phyloP scores from a whole-genome alignment of 2,113 vertebrate species.

The Mormyrus iriodes region DNA sequence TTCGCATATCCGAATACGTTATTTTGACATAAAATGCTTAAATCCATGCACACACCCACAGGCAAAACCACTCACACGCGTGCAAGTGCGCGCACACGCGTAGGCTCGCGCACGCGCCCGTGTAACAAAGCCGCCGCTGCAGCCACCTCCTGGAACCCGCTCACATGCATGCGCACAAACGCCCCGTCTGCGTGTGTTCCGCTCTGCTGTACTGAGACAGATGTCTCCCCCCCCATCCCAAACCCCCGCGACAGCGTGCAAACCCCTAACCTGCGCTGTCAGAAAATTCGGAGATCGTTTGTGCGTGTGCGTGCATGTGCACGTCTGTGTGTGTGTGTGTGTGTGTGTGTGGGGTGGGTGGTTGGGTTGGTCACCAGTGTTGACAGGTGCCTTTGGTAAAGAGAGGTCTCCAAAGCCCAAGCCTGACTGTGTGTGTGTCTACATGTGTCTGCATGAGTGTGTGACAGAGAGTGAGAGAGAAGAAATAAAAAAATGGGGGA shows the following conservation, averaged over 20 bases:
- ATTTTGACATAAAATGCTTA: neutral
- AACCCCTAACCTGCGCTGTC: slow-evolving; percentile 17
- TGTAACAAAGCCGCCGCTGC: neutral
- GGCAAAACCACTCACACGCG: neutral
- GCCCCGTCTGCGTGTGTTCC: slow-evolving; percentile 15
- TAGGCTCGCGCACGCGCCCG: neutral
- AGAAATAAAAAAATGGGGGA: slow-evolving; percentile 25
- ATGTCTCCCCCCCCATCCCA: neutral
- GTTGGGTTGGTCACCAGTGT: slow-evolving; percentile 24
- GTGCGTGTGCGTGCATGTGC: neutral
- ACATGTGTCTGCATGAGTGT: slow-evolving; percentile 36
- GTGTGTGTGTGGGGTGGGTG: neutral
- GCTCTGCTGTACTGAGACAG: slow-evolving; percentile 20
- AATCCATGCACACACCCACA: slow-evolving; percentile 28
- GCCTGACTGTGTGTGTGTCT: slow-evolving; percentile 33
- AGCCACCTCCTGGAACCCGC: neutral
- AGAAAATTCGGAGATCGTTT: neutral
- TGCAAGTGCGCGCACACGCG: neutral
- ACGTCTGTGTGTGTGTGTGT: neutral
- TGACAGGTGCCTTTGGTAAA: slow-evolving; percentile 46
- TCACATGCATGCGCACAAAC: neutral
- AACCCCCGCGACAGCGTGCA: neutral
- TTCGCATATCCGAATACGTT: neutral
- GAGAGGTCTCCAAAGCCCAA: slow-evolving; percentile 50
- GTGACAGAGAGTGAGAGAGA: neutral